Percentiles rank a stretch among this genome's conserved stretches.
phyloP scores from a whole-genome alignment of 2,888 invertebrate species.

The Neuroscelio doddi region DNA sequence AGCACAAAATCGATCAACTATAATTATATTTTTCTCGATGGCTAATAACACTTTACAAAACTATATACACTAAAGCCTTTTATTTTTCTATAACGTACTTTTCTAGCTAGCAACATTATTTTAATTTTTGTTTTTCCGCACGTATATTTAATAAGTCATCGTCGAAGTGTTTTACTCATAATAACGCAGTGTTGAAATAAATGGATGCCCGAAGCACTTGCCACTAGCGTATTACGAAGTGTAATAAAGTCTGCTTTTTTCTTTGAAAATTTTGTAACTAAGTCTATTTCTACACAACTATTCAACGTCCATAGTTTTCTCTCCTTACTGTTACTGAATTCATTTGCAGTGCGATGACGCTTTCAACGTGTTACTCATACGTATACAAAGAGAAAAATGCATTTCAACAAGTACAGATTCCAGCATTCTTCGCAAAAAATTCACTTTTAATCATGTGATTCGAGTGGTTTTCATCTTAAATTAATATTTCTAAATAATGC shows the following conservation, averaged over 20 bases:
- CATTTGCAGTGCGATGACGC: constrained; percentile 28
- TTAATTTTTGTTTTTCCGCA: constrained; percentile 34
- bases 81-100: constrained; percentile 59
- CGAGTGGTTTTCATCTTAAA: constrained; percentile 3
- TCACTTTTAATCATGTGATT: constrained; percentile 17
- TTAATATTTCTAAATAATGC: too few relatives aligned
- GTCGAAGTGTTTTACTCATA: constrained; percentile 50
- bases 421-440: constrained; percentile 19
- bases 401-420: constrained; percentile 23
- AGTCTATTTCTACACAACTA: constrained; percentile 58
- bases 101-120: constrained; percentile 58
- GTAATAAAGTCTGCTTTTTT: constrained; percentile 52
- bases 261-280: constrained; percentile 27
- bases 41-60: constrained; percentile 70
- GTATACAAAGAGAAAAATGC: constrained; percentile 24
- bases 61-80: constrained; percentile 71
- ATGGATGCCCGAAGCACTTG: constrained; percentile 52
- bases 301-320: constrained; percentile 57
- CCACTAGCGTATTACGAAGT: constrained; percentile 57
- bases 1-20: constrained; percentile 53
- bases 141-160: constrained; percentile 46
- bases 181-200: constrained; percentile 57
- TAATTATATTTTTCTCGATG: constrained; percentile 51
- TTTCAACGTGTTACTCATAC: constrained; percentile 20
- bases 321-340: constrained; percentile 23